Evolutionary conservation across 2,888 invertebrate species (phyloP).

Genomic region (Latrodectus hesperus): DNA sequence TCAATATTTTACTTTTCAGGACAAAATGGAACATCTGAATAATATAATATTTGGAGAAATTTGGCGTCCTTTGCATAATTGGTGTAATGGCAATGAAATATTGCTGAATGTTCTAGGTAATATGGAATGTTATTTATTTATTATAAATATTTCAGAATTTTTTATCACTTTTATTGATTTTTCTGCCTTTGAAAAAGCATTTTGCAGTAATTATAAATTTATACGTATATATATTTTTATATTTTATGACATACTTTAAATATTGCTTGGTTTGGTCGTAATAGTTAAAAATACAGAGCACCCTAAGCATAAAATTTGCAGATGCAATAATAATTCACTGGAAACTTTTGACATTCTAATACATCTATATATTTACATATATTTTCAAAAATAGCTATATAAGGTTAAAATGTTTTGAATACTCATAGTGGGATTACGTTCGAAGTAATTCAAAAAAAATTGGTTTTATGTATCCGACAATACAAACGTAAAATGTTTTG

Average conservation of each 20-base stretch:
- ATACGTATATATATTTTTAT: neutral
- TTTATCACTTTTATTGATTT: neutral
- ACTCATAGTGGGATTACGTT: too few relatives aligned
- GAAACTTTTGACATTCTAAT: too few relatives aligned
- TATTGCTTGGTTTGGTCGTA: neutral
- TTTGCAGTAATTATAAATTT: neutral
- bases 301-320: too few relatives aligned
- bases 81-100: slow-evolving; percentile 14
- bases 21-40: slow-evolving; percentile 16
- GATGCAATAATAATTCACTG: too few relatives aligned
- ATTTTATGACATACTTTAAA: neutral
- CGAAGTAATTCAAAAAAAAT: too few relatives aligned
- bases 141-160: neutral
- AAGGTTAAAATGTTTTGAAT: too few relatives aligned
- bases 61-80: slow-evolving; percentile 22
- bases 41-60: slow-evolving; percentile 5
- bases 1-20: slow-evolving; percentile 7
- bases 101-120: slow-evolving; percentile 35
- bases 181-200: neutral
- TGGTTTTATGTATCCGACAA: too few relatives aligned
- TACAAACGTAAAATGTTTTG: too few relatives aligned
- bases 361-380: too few relatives aligned
- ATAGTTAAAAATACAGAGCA: neutral
- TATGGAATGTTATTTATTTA: neutral
- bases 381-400: too few relatives aligned